Base-by-base conservation (phyloP, 2,888 invertebrate genomes). In the Cylindroiulus punctatus region DNA sequence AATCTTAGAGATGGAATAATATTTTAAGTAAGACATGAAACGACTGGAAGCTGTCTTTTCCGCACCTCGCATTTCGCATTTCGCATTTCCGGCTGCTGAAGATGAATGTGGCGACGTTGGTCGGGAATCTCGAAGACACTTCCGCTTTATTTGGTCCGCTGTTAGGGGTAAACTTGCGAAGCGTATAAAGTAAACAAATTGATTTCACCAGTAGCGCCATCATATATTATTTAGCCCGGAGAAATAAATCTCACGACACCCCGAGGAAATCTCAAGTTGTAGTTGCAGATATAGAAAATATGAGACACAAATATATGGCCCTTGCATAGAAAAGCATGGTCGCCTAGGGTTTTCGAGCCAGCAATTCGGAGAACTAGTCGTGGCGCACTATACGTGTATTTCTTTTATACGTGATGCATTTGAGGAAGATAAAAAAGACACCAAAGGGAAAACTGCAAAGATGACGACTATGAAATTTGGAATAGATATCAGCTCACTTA, bases 41-140 rank as follows among this genome's bases (percentile, higher is more conserved):
- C 30, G 26, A 76, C 26, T 3, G 30, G 76, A 14, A 76, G 76
- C 30, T 26, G 14, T 76, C 76, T 76, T 26, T 76, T 76, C 76
- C 76, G 76, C 76, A 76, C 76, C 76, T 76, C 14, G 76, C 76
- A 76, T 76, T 76, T 30, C 76, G 26, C 76, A 76, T 76, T 76
- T 76, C 76, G n/a, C n/a, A n/a, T n/a, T n/a, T n/a, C n/a, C n/a
- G n/a, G n/a, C 76, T 30, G 30, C 17, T 76, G 12, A 76, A 76
- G 76, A 30, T 76, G 76, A 76, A 76, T 76, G 76, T 76, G 76
- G 76, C 76, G 30, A 30, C 30, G 26, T 30, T 76, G 14, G 26
- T 10, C 14, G 52, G 12, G 17, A 76, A 57, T 10, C 0, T 76
- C 76, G 76, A 30, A 76, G 26, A 76, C 30, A 30, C 5, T 76